A percentile compares a stretch with the other conserved stretches of the same genome.
phyloP scores from a whole-genome alignment of 2,113 vertebrate genomes.

The Monopterus albus region DNA sequence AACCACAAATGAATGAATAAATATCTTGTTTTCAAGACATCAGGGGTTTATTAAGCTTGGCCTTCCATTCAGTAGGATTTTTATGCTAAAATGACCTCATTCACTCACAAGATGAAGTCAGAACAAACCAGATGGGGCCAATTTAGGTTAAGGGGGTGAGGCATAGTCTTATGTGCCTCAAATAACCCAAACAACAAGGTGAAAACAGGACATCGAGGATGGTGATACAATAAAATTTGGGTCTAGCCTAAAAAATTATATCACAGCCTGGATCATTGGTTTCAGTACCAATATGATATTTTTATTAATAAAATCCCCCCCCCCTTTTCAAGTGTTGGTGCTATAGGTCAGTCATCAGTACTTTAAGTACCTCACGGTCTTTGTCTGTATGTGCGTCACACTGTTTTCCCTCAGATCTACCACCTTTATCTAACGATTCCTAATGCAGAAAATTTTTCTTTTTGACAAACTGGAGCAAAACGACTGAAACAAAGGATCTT shows the following conservation, averaged over 20 bases:
- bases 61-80: not conserved
- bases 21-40: not conserved
- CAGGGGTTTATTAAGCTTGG: no score
- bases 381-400: not conserved
- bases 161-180: no score
- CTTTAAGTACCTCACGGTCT: not conserved
- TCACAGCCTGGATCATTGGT: no score
- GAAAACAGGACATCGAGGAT: no score
- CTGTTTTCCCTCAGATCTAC: not conserved
- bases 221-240: no score
- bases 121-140: no score
- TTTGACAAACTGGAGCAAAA: not conserved
- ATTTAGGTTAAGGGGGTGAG: no score
- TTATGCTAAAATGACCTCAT: not conserved
- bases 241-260: no score
- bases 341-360: not conserved
- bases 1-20: not conserved
- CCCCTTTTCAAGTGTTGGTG: no score
- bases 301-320: no score
- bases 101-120: not conserved
- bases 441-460: not conserved
- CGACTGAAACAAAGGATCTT: rapidly evolving
- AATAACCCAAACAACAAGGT: no score
- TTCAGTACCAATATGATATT: no score
- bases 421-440: not conserved